Base-by-base conservation (phyloP, 1,140 invertebrate species). In the Ditylenchus dipsaci region DNA sequence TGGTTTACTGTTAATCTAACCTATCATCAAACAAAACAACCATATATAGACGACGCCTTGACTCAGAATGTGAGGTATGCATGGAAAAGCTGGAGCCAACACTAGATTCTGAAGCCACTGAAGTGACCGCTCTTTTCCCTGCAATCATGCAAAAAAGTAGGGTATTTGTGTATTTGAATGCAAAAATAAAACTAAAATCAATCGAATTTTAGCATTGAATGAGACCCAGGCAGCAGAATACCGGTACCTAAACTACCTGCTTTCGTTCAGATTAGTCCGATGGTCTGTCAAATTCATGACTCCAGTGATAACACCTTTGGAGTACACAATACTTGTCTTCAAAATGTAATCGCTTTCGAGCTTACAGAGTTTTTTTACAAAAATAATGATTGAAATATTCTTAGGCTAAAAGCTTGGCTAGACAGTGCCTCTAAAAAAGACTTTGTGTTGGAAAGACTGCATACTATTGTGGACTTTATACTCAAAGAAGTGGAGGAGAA, bases 41-140 rank as follows among this genome's bases (percentile, higher is more conserved):
- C 33, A 38, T 5, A 49, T 64, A 58, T 56, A 76, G 77, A 43
- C 62, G 45, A 15, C 62, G 73, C 13, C 27, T 71, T 17, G 74
- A 77, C 30, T 82, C 78, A 7, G 78, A 80, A 60, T 79, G 79
- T 63, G 78, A 78, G 23, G 72, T 77, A 26, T 80, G 78, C 47
- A 69, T 70, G 45, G 73, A 81, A 26, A 45, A 59, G 43, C 53
- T 68, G 59, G 73, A 75, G n/a, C 33, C 63, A n/a, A 33, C 60
- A 5, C 59, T 73, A 33, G 47, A 67, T 67, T 27, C 68, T 13
- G 57, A 61, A 38, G 42, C 59, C 27, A 66, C 65, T 0, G 29
- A 56, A 45, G 53, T 47, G 17, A 65, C 68, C 1, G 71, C 67
- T 13, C 45, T 78, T 17, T 81, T 78, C 49, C 78, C 76, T 17